Evolutionary conservation across 2,888 invertebrate species (phyloP), one percentile per base, ranked within the genome.

Genomic region (Andrena haemorrhoa): DNA sequence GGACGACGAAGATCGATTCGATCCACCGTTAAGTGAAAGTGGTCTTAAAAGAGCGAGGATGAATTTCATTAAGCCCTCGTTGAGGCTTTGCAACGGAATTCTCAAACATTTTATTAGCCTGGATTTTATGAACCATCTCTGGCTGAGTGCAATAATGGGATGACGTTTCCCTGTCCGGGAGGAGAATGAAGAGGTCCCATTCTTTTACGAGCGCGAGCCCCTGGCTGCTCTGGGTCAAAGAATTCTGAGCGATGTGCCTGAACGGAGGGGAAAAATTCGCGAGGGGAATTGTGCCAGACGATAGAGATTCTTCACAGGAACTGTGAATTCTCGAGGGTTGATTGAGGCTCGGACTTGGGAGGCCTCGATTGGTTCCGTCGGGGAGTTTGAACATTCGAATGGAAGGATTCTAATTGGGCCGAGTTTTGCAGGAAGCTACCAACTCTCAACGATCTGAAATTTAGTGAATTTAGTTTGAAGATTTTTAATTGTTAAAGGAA

Each of bases 1-100:
- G 51, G 29, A 41, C 33, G 61, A 26, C 23, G 64, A 65, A 71
- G 76, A 79, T 71, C 77, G 77, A 79, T 79, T 77, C 66, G 47
- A 35, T 47, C 20, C 26, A 29, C 26, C 51, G 12, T 70, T 60
- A 35, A 31, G 26, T n/a, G 58, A 65, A 29, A 47, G 4, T 35
- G 10, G 23, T 16, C 12, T 35, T 49, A 35, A 33, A 26, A 61
- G 68, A 23, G 23, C n/a, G 16, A 23, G 35, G 53, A 35, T n/a
- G 49, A 71, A 47, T 76, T 61, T 77, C 66, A 72, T 77, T 77
- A 72, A 49, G 47, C 10, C 12, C 51, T 12, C 1, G 47, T 16
- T 61, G 29, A 4, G 23, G 61, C 61, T 63, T 23, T 26, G 20
- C 53, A 31, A 31, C n/a, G 6, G 53, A 72, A 49, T 71, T 71